Conservation (phyloP, 2,888 invertebrate species). For the Agrenia bidenticulata region DNA sequence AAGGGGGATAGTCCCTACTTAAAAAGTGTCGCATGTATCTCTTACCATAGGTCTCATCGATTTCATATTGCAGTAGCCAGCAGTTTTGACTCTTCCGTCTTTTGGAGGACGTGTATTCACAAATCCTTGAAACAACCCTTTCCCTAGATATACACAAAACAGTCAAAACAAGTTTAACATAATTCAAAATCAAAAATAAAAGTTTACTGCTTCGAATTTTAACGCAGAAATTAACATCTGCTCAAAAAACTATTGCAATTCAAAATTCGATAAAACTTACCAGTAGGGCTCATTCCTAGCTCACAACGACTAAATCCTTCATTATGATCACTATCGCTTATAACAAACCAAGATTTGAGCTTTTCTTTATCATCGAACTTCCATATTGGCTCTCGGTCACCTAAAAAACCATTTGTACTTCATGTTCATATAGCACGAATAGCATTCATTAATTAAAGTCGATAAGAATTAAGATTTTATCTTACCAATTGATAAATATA, state of each 20-base stretch:
- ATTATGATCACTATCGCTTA: constrained; percentile 76
- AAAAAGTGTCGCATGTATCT: too few species aligned
- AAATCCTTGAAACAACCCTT: constrained; percentile 71
- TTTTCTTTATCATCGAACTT: constrained; percentile 66
- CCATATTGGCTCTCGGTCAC: constrained; percentile 74
- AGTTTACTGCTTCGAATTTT: too few species aligned
- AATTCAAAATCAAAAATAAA: not conserved
- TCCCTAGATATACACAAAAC: constrained; percentile 55
- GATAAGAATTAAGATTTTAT: too few species aligned
- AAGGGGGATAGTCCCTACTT: too few species aligned
- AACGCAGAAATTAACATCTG: too few species aligned
- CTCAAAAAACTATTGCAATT: constrained; percentile 56
- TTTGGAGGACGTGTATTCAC: constrained; percentile 71
- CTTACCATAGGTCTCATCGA: constrained; percentile 68
- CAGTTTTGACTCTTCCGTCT: constrained; percentile 73
- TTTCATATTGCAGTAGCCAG: constrained; percentile 81
- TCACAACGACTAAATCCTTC: constrained; percentile 72
- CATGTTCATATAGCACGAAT: too few species aligned
- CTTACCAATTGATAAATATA: constrained; percentile 28
- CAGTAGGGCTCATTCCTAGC: constrained; percentile 67
- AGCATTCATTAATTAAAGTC: too few species aligned
- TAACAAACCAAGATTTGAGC: constrained; percentile 71
- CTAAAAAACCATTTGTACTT: too few species aligned
- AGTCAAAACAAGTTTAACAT: constrained; percentile 6
- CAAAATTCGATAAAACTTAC: constrained; percentile 50